A percentile compares a stretch with the other conserved stretches of the same genome.
Conservation (phyloP, 1,140 invertebrate genomes). For the Drosophila murphyi region DNA sequence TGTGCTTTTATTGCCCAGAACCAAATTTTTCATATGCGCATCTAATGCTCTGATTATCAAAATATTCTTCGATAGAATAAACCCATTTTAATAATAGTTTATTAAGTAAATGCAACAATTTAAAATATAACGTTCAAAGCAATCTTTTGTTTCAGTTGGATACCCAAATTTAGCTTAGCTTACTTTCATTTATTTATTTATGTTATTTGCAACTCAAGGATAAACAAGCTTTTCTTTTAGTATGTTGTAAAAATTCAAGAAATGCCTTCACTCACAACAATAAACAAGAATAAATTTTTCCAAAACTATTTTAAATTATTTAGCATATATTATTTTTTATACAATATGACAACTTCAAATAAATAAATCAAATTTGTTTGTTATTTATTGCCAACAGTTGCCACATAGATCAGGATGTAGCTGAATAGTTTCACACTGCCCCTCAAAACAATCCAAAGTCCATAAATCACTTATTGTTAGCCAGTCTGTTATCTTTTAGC, state of each 20-base stretch:
- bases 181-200: background rate
- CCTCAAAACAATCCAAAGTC: constrained; percentile 2
- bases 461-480: constrained; percentile 72
- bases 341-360: background rate
- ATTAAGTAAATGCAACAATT: constrained; percentile 10
- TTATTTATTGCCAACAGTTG: background rate
- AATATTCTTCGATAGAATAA: background rate
- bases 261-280: no score
- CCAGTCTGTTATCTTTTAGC: constrained; percentile 27
- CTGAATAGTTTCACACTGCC: constrained; percentile 7
- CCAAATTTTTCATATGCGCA: constrained; percentile 4
- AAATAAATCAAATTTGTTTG: constrained; percentile 21
- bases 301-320: background rate
- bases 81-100: background rate
- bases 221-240: no score
- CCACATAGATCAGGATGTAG: background rate
- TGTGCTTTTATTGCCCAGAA: constrained; percentile 40
- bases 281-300: background rate
- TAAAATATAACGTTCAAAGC: background rate
- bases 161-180: no score
- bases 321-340: background rate
- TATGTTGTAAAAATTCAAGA: no score
- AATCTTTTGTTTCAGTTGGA: no score
- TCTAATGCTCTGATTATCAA: constrained; percentile 14
- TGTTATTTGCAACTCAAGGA: no score